Conservation (phyloP, 1,140 invertebrate species). For the Coptotermes formosanus region DNA sequence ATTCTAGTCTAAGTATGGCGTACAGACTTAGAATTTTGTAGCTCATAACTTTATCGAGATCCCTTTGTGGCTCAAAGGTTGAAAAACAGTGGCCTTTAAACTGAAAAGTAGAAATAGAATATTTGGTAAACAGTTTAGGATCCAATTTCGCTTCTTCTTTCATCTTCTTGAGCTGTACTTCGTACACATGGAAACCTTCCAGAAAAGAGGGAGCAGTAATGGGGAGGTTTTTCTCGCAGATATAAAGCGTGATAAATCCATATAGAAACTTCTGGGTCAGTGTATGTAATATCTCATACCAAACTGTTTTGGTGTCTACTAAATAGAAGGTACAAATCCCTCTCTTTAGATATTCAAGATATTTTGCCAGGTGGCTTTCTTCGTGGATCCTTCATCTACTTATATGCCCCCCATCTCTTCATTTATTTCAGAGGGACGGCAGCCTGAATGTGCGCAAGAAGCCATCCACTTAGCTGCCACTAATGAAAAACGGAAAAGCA, state of each 20-base stretch:
- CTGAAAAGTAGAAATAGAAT: too few relatives aligned
- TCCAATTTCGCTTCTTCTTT: neutral
- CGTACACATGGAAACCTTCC: neutral
- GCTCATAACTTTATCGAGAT: too few relatives aligned
- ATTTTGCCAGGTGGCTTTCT: neutral
- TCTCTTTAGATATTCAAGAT: neutral
- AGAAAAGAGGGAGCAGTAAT: neutral
- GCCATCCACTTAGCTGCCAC: conserved; percentile 5
- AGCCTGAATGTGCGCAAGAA: neutral
- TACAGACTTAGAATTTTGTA: too few relatives aligned
- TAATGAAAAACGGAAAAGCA: neutral
- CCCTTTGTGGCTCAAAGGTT: too few relatives aligned
- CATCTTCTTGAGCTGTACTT: neutral
- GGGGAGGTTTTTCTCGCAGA: neutral
- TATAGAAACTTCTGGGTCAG: neutral
- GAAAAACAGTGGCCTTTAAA: too few relatives aligned
- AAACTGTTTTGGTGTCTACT: neutral
- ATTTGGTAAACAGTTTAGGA: too few relatives aligned
- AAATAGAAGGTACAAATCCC: neutral
- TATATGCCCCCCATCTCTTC: neutral
- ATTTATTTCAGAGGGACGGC: neutral
- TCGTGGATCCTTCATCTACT: too few relatives aligned
- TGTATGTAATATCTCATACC: neutral
- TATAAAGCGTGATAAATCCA: neutral
- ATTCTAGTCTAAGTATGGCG: too few relatives aligned